Percentiles rank a stretch among this genome's conserved stretches.
Conservation (phyloP, 2,113 vertebrate species). For the Pollimyrus isidori region DNA sequence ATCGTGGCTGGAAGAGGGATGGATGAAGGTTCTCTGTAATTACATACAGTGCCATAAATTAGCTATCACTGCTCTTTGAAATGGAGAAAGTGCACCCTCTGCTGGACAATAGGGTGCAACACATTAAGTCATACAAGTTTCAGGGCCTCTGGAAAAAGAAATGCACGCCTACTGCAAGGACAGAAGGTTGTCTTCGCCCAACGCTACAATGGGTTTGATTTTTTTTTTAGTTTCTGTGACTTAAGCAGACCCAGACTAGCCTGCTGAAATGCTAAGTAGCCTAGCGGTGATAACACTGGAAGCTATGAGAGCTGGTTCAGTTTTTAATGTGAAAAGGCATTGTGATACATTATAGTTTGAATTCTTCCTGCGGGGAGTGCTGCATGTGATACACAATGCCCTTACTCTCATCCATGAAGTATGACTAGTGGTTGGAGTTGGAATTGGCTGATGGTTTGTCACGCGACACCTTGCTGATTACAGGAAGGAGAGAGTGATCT, state of each 20-base stretch:
- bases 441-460: not conserved
- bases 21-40: not conserved
- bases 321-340: not conserved
- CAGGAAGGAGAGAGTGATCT: not conserved
- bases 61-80: not conserved
- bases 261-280: not conserved
- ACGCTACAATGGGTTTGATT: not conserved
- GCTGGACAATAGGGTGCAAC: not conserved
- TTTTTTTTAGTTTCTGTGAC: not conserved
- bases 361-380: not conserved
- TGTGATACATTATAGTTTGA: not conserved
- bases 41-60: not conserved
- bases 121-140: not conserved
- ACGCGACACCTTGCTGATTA: not conserved
- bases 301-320: not conserved
- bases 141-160: not conserved
- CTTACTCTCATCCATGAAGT: not conserved
- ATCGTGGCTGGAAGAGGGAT: not conserved
- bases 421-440: not conserved
- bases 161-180: not conserved
- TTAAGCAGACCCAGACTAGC: not conserved
- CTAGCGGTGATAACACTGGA: not conserved
- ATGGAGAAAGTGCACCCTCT: slow-evolving; percentile 3
- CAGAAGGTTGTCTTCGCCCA: not conserved
- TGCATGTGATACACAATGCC: not conserved